These are phyloP conservation scores for Nibea coibor DNA, from an alignment of 2,113 vertebrate genomes.

Conservation along the genomic window DNA sequence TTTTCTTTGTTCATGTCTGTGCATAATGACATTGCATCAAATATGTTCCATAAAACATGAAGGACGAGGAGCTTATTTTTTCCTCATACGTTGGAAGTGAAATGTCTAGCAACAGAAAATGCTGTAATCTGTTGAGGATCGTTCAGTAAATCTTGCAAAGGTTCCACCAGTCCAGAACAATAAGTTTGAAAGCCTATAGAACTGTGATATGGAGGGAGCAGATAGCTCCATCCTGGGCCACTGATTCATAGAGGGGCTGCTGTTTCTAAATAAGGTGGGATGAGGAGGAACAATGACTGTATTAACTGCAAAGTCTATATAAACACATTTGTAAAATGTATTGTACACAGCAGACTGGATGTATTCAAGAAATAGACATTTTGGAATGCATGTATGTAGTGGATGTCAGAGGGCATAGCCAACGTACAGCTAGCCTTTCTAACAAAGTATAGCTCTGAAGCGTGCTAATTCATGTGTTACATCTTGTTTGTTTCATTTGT, in stretches of 20 bases:
- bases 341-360: too few species aligned
- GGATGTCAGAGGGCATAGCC: neutral
- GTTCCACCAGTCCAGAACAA: constrained; percentile 71
- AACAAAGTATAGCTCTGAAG: too few species aligned
- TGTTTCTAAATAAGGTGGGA: constrained; percentile 11
- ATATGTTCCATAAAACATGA: constrained; percentile 14
- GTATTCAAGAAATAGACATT: too few species aligned
- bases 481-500: too few species aligned
- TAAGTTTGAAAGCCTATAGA: constrained; percentile 55
- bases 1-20: neutral
- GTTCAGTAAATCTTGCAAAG: constrained; percentile 38
- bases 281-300: neutral
- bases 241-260: constrained; percentile 14
- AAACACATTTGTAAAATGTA: neutral
- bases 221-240: constrained; percentile 27
- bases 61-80: neutral
- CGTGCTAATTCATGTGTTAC: too few species aligned
- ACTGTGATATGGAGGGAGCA: neutral
- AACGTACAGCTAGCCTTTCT: too few species aligned
- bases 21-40: neutral
- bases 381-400: too few species aligned
- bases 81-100: constrained; percentile 36
- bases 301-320: constrained; percentile 13
- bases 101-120: constrained; percentile 47
- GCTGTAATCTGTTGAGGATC: constrained; percentile 58